A percentile compares a stretch with the other conserved stretches of the same genome.
Conservation (phyloP, 2,797 vertebrate genomes). For the Oreonectes daqikongensis region DNA sequence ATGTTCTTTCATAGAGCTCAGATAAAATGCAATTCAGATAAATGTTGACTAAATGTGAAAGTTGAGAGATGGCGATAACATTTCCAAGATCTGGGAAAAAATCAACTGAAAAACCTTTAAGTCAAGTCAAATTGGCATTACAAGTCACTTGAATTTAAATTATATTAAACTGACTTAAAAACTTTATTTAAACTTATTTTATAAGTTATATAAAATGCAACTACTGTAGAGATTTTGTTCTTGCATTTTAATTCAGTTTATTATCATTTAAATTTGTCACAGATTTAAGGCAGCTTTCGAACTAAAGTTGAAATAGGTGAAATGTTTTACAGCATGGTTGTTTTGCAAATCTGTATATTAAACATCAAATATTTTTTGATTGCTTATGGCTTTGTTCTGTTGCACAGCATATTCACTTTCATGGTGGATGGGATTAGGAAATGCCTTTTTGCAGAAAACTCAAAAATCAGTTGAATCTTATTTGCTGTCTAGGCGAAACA, state of each 20-base stretch:
- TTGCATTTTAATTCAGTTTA: too few relatives aligned
- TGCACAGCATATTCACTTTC: neutral
- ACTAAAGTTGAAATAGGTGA: neutral
- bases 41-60: neutral
- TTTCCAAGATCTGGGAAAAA: neutral
- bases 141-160: neutral
- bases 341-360: neutral
- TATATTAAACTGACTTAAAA: too few relatives aligned
- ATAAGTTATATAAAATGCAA: too few relatives aligned
- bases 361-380: neutral
- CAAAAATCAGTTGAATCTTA: neutral
- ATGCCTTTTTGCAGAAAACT: neutral
- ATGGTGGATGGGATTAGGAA: neutral
- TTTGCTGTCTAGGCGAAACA: slow-evolving; percentile 10
- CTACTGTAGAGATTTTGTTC: too few relatives aligned
- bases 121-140: too few relatives aligned
- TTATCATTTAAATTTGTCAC: too few relatives aligned
- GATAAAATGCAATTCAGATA: neutral
- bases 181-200: too few relatives aligned
- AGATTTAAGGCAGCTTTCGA: neutral
- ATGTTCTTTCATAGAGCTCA: neutral
- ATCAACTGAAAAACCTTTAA: too few relatives aligned
- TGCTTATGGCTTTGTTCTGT: neutral
- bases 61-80: neutral
- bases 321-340: too few relatives aligned